Conservation (phyloP, 2,113 vertebrate species). For the Clarias macrocephalus region DNA sequence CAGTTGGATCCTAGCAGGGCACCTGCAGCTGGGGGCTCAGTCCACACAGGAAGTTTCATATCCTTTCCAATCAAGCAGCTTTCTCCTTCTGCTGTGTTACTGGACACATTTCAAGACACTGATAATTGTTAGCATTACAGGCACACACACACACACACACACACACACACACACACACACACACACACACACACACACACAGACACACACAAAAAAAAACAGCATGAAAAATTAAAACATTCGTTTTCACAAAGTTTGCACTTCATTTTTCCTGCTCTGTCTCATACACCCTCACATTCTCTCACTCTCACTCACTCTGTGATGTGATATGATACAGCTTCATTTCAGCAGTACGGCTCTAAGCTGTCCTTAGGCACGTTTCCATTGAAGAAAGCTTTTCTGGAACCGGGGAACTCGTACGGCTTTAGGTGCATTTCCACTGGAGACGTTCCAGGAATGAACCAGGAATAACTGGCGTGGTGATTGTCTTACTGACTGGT, state of each 20-base stretch:
- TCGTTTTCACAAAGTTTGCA: slow-evolving; percentile 20
- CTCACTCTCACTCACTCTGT: slow-evolving; percentile 49
- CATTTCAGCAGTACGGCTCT: neutral
- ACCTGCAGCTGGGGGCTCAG: slow-evolving; percentile 78
- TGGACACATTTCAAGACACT: slow-evolving; percentile 72
- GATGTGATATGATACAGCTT: slow-evolving; percentile 10
- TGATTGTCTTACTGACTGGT: neutral
- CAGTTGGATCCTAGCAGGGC: slow-evolving; percentile 70
- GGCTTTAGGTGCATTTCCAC: neutral
- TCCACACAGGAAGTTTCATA: slow-evolving; percentile 85
- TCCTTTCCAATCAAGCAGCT: slow-evolving; percentile 80
- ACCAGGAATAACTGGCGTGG: neutral
- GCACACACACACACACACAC: no score
- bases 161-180: no score
- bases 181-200: no score
- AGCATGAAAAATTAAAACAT: slow-evolving; percentile 65
- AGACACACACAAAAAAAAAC: slow-evolving; percentile 62
- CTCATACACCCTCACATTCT: slow-evolving; percentile 65
- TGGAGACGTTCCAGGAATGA: neutral
- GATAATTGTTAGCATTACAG: slow-evolving; percentile 71
- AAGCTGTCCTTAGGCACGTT: slow-evolving; percentile 51
- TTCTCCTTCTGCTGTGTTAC: slow-evolving; percentile 68
- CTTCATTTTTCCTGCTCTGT: slow-evolving; percentile 32
- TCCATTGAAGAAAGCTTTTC: neutral
- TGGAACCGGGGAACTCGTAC: neutral